Base-by-base conservation (phyloP, 1,140 invertebrate genomes). In the Dicyema japonicum region DNA sequence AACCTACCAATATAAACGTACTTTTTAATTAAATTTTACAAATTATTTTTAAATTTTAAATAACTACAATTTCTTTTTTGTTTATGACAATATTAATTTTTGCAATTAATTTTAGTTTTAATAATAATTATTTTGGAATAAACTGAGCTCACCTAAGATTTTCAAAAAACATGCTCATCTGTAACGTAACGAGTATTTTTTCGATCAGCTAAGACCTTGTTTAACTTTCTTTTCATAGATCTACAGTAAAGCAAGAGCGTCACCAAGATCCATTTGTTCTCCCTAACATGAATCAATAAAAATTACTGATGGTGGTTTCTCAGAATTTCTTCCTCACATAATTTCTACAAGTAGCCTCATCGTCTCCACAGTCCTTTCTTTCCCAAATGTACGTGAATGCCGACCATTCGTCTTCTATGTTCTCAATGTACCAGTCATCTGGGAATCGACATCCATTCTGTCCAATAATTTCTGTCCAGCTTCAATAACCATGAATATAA, bases 321-420 rank as follows among this genome's bases (percentile, higher is more conserved):
- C 67, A 36, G 69, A 67, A 46, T 94, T 82, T 88, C 88, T 97
- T 38, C 94, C 82, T 11, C 56, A 58, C 0, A 97, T 57, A 47
- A 90, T 71, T 41, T 90, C 78, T 18, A 63, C 58, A 1, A 1
- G 97, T 76, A 0, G 76, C 68, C 43, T 88, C 85, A 50, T 97
- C 82, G 57, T 97, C 88, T 6, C 74, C 75, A 0, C 71, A 69
- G 47, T 97, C 82, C 50, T 94, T 94, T 15, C 85, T 61, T 41
- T 78, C 74, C 40, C 97, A 78, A 27, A 97, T 94, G 55, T 99
- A 85, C 47, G 76, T 82, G 41, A 99, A 90, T 1, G 88, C 82
- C 27, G 72, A 69, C 88, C 88, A 99, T 61, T 97, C 88, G 2
- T 85, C 85, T 50, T 94, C 82, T 35, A 99, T 72, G 43, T 94